Percentiles rank a stretch among this genome's conserved stretches.
These are phyloP conservation scores for Aporrectodea caliginosa DNA, from an alignment of 1,140 invertebrate species.

Conservation along the genomic window DNA sequence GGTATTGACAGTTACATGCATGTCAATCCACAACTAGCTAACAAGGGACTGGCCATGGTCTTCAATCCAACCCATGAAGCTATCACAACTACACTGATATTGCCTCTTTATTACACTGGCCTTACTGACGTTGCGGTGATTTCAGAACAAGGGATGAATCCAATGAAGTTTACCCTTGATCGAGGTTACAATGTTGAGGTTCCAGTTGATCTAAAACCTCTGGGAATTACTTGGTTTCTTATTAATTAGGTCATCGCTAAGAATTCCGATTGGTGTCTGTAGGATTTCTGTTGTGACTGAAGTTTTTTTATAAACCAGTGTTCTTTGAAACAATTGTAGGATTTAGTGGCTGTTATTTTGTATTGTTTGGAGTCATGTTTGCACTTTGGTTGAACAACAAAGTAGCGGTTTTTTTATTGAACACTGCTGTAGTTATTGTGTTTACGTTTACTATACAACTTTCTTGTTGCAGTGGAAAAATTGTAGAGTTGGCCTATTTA, in stretches of 20 bases:
- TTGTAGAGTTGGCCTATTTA: too few species aligned
- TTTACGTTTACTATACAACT: too few species aligned
- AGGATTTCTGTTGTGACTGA: too few species aligned
- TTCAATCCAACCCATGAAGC: conserved; percentile 17
- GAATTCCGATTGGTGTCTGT: too few species aligned
- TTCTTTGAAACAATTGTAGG: too few species aligned
- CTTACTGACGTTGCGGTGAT: not conserved
- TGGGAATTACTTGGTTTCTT: conserved; percentile 18
- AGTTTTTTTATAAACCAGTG: too few species aligned
- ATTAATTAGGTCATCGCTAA: conserved; percentile 12
- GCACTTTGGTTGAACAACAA: too few species aligned
- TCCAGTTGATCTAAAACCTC: not conserved
- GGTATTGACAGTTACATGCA: conserved; percentile 27
- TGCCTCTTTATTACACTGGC: conserved; percentile 25
- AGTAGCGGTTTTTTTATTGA: too few species aligned
- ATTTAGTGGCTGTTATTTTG: too few species aligned
- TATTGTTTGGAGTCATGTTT: too few species aligned
- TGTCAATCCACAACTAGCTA: conserved; percentile 9
- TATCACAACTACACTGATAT: not conserved
- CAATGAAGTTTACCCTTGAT: not conserved
- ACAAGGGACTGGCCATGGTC: conserved; percentile 17
- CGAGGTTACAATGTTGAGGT: conserved; percentile 8
- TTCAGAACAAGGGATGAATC: not conserved
- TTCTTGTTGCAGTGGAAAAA: too few species aligned
- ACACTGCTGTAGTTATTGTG: too few species aligned